A percentile compares a stretch with the other conserved stretches of the same genome.
These are phyloP conservation scores for Drosophila paranaensis DNA, from an alignment of 2,888 invertebrate species.

Conservation along the genomic window DNA sequence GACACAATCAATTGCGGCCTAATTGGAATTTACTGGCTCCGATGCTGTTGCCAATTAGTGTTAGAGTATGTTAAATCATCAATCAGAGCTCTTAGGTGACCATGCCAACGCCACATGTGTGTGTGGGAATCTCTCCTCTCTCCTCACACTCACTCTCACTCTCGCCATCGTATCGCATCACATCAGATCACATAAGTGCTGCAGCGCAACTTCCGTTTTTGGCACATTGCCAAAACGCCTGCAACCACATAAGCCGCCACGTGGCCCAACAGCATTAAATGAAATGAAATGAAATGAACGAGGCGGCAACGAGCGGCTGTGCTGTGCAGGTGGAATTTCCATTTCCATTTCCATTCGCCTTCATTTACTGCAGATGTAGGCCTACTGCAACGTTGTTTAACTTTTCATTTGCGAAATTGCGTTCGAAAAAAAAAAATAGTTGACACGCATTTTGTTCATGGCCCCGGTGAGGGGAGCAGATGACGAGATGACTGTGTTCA, in stretches of 20 bases:
- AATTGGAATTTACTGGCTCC: constrained; percentile 36
- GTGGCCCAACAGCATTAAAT: constrained; percentile 35
- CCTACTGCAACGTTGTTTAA: constrained; percentile 41
- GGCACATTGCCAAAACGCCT: constrained; percentile 64
- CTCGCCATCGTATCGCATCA: neutral
- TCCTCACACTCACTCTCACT: neutral
- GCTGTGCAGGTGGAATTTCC: constrained; percentile 3
- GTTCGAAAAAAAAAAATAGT: constrained; percentile 14
- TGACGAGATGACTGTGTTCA: neutral
- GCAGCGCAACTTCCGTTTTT: constrained; percentile 54
- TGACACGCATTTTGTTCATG: constrained; percentile 9
- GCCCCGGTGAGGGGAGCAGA: neutral
- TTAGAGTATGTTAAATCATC: constrained; percentile 30
- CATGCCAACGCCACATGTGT: constrained; percentile 13
- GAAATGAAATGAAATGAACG: constrained; percentile 35
- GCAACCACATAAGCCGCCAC: constrained; percentile 54
- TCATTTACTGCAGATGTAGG: constrained; percentile 50
- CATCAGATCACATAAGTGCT: constrained; percentile 3
- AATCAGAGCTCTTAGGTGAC: constrained; percentile 31
- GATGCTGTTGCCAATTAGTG: constrained; percentile 35
- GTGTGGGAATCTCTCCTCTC: too few species aligned
- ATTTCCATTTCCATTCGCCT: constrained; percentile 44
- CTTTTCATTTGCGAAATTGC: constrained; percentile 71
- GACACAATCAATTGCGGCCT: constrained; percentile 47
- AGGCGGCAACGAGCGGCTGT: neutral